Base-by-base conservation (phyloP, 2,888 invertebrate species). In the Nephrotoma guestfalica region DNA sequence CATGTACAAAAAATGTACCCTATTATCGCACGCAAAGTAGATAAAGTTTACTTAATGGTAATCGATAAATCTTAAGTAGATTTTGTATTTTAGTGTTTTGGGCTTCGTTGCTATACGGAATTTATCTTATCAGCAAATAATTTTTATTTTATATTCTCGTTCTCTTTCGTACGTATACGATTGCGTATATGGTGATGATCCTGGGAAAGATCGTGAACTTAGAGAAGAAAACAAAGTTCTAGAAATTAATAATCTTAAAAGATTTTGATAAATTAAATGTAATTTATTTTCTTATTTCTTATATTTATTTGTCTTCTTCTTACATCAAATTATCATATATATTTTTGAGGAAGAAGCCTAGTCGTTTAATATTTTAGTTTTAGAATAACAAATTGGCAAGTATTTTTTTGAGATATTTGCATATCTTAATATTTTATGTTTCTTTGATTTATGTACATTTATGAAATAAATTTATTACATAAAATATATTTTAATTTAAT, bases 381-480 rank as follows among this genome's bases (percentile, higher is more conserved):
- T 84, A 84, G n/a, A 84, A 84, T 84, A 84, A 84, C 84, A 84
- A 84, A 84, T 84, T 84, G 84, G 84, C 84, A 84, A 84, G 84
- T 84, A 41, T 40, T 83, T 83, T 83, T 41, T 84, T 84, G 13
- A 71, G 42, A 41, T 84, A 84, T 84, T 84, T 84, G 84, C 84
- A 84, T 84, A 84, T 84, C 84, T 84, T 42, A 84, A 84, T 84
- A 71, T 30, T 71, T 71, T 71, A 30, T 71, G 6, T 57, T 51
- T 51, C 40, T 40, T 84, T 84, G 84, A 84, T 84, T 84, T 84
- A 84, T 84, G 84, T 15, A 84, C 42, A 41, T 84, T 84, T 84
- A 41, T 41, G 41, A 84, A 84, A 84, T 71, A 30, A 30, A 71
- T 71, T 71, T 71, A 71, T 71, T 30, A 84, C 11, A 84, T 41